Percentiles rank a stretch among this genome's conserved stretches.
phyloP scores from a whole-genome alignment of 2,113 vertebrate genomes.

The Ciconia stormi region DNA sequence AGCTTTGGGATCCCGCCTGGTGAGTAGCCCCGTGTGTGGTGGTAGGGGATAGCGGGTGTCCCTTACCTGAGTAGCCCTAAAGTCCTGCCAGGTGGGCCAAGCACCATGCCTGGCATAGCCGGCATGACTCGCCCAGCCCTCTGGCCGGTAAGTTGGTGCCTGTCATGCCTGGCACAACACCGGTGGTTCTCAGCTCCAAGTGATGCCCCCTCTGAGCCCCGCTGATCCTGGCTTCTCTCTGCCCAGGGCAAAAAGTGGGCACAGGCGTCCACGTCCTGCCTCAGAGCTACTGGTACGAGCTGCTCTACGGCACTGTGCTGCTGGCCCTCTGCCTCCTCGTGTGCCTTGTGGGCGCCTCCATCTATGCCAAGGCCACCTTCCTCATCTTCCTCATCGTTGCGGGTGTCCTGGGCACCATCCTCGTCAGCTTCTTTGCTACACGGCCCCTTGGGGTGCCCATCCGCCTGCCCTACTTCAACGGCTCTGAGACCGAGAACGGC shows the following conservation, averaged over 20 bases:
- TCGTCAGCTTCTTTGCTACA: slow-evolving; percentile 85
- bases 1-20: slow-evolving; percentile 82
- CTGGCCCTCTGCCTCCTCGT: slow-evolving; percentile 85
- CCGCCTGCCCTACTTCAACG: slow-evolving; percentile 22
- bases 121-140: neutral
- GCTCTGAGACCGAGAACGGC: slow-evolving; percentile 56
- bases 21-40: neutral
- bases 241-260: neutral
- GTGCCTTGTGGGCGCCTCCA: slow-evolving; percentile 87
- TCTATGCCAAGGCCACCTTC: slow-evolving; percentile 91
- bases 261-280: slow-evolving; percentile 74
- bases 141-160: neutral
- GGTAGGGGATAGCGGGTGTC: neutral
- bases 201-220: accelerated
- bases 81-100: neutral
- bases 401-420: slow-evolving; percentile 80
- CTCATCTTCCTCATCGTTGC: slow-evolving; percentile 89
- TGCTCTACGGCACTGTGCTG: slow-evolving; percentile 81
- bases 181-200: neutral
- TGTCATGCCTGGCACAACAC: accelerated
- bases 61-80: neutral
- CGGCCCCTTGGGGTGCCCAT: slow-evolving; percentile 68
- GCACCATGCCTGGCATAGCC: accelerated
- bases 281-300: slow-evolving; percentile 85
- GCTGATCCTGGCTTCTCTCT: neutral